These are phyloP conservation scores for Ceratina australensis DNA, from an alignment of 1,140 invertebrate genomes.

Conservation along the genomic window DNA sequence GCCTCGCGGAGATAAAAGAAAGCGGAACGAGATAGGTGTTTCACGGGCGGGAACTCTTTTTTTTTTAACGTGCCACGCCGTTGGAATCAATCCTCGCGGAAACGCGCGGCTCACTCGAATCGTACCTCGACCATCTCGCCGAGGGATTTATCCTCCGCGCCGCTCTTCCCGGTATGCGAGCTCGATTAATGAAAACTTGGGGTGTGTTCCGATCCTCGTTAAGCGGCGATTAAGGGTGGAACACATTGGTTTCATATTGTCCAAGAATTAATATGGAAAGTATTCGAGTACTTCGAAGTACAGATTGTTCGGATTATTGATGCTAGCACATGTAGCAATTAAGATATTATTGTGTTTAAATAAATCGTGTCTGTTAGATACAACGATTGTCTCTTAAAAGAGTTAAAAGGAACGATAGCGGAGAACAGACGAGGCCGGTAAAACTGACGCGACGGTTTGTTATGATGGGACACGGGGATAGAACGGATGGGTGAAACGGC, in stretches of 20 bases:
- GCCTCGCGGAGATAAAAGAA: constrained; percentile 69
- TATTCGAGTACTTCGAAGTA: neutral
- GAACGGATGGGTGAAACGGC: neutral
- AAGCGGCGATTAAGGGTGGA: neutral
- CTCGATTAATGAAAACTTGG: neutral
- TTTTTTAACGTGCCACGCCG: constrained; percentile 15
- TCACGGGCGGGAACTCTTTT: constrained; percentile 45
- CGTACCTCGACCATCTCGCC: neutral
- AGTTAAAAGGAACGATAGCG: neutral
- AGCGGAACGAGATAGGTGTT: constrained; percentile 55
- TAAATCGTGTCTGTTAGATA: no score
- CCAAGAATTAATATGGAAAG: neutral
- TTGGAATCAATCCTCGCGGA: constrained; percentile 34
- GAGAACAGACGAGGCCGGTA: neutral
- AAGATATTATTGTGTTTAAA: no score
- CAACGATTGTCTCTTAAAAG: no score
- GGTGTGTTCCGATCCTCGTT: neutral
- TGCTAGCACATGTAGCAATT: no score
- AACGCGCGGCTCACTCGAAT: constrained; percentile 15
- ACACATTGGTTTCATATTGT: neutral
- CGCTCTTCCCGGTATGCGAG: neutral
- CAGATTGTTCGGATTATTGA: neutral
- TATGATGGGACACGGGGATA: neutral
- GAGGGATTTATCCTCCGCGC: neutral
- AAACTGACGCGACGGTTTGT: neutral